phyloP scores from a whole-genome alignment of 2,797 vertebrate genomes.

The Brachyrhaphis roseni region DNA sequence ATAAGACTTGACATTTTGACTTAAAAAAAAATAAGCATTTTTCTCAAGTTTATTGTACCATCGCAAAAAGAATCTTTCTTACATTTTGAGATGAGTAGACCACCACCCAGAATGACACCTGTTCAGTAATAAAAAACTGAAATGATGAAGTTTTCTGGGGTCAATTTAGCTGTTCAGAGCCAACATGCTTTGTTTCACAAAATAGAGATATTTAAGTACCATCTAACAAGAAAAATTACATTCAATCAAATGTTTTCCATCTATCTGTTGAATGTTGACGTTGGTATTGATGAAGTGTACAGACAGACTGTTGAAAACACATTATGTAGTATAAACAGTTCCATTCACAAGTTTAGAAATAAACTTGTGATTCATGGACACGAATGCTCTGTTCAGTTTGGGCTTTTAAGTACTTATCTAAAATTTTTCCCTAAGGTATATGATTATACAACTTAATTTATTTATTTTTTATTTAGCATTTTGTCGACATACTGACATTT shows the following conservation, averaged over 20 bases:
- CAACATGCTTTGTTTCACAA: constrained; percentile 16
- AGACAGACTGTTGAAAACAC: neutral
- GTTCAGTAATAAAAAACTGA: neutral
- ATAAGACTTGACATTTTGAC: neutral
- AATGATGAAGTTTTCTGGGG: constrained; percentile 2
- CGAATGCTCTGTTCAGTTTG: neutral
- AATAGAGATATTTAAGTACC: neutral
- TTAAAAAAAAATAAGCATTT: neutral
- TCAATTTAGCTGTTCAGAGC: constrained; percentile 21
- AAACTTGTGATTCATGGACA: neutral
- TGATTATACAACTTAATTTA: neutral
- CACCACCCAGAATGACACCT: constrained; percentile 23
- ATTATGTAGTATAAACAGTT: neutral
- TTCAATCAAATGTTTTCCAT: neutral
- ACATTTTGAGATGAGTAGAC: constrained; percentile 17
- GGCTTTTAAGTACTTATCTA: neutral
- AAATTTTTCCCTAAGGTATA: neutral
- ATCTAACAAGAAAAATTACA: constrained; percentile 50
- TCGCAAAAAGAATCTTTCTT: constrained; percentile 7
- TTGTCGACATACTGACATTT: neutral
- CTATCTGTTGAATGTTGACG: neutral
- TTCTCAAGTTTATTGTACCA: constrained; percentile 2
- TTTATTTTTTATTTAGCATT: neutral
- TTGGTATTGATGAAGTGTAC: neutral
- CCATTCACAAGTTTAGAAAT: neutral